Evolutionary conservation across 1,140 invertebrate species (phyloP).

Genomic region (Ooceraea biroi): DNA sequence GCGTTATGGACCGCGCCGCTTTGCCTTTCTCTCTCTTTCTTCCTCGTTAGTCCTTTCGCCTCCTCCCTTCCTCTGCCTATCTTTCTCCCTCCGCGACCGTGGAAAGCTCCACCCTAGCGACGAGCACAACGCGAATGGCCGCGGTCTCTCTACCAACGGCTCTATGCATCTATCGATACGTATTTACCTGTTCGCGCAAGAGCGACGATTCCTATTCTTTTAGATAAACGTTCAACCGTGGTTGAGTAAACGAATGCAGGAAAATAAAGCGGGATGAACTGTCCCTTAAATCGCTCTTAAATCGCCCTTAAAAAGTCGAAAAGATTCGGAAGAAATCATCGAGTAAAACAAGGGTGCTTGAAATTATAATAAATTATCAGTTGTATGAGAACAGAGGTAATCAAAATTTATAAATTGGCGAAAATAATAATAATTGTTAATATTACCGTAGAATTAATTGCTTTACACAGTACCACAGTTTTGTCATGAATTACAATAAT

Average conservation of each 20-base stretch:
- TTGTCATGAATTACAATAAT: no score
- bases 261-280: slow-evolving; percentile 19
- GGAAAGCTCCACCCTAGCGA: slow-evolving; percentile 81
- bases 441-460: no score
- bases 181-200: slow-evolving; percentile 74
- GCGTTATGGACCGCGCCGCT: slow-evolving; percentile 80
- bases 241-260: slow-evolving; percentile 5
- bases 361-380: not conserved
- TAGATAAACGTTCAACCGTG: slow-evolving; percentile 61
- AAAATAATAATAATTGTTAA: no score
- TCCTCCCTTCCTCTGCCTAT: slow-evolving; percentile 46
- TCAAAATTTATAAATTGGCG: not conserved
- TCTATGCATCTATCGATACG: slow-evolving; percentile 77
- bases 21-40: slow-evolving; percentile 46
- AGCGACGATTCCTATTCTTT: slow-evolving; percentile 72
- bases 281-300: slow-evolving; percentile 1
- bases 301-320: slow-evolving; percentile 12
- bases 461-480: no score
- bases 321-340: slow-evolving; percentile 4
- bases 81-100: slow-evolving; percentile 64
- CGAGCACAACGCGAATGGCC: slow-evolving; percentile 76
- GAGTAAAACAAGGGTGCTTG: not conserved
- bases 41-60: not conserved
- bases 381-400: not conserved
- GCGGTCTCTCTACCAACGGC: slow-evolving; percentile 69